Conservation (phyloP, 2,113 vertebrate species). For the Lucifuga dentata region DNA sequence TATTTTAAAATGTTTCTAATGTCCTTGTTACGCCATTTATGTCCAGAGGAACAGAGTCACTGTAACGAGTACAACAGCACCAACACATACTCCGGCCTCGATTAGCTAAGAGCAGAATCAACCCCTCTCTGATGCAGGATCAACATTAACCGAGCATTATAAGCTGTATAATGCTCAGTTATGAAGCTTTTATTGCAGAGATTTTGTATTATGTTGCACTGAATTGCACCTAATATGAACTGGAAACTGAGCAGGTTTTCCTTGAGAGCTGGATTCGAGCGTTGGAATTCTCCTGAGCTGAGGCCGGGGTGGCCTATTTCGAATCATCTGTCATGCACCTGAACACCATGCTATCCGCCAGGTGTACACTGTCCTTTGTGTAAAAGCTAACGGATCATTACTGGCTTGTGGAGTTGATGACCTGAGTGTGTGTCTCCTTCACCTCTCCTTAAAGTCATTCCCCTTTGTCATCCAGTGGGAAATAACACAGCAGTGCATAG, state of each 20-base stretch:
- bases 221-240: constrained; percentile 13
- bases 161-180: too few species aligned
- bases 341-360: constrained; percentile 44
- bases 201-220: too few species aligned
- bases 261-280: constrained; percentile 25
- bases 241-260: constrained; percentile 28
- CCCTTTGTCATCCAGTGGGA: constrained; percentile 74
- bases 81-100: too few species aligned
- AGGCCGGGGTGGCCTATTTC: constrained; percentile 47
- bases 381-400: constrained; percentile 77
- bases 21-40: too few species aligned
- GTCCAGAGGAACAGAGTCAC: neutral
- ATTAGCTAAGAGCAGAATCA: too few species aligned
- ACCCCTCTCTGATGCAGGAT: too few species aligned
- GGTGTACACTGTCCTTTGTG: constrained; percentile 70
- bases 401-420: constrained; percentile 72
- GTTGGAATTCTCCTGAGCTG: constrained; percentile 46
- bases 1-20: too few species aligned
- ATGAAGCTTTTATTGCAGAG: too few species aligned
- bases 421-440: constrained; percentile 67
- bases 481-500: constrained; percentile 68
- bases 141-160: too few species aligned
- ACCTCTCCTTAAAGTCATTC: constrained; percentile 69
- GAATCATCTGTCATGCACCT: constrained; percentile 59
- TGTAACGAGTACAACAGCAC: too few species aligned